Percentiles rank a stretch among this genome's conserved stretches.
These are phyloP conservation scores for Mallateleia sp. DNA, from an alignment of 2,888 invertebrate species.

Conservation along the genomic window DNA sequence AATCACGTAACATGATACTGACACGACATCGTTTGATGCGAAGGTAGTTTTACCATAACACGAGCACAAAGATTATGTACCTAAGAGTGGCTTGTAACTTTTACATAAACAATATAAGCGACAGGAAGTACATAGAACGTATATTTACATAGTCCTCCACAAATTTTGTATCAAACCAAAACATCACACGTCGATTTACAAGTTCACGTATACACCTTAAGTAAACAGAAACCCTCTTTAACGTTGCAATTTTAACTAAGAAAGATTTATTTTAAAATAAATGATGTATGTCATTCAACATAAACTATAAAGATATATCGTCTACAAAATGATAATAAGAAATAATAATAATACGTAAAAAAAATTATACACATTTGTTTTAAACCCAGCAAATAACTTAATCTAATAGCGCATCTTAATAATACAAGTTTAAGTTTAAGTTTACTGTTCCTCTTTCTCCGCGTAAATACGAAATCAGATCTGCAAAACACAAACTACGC, in stretches of 20 bases:
- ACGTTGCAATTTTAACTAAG: background rate
- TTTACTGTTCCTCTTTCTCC: too few species aligned
- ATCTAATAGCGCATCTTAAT: too few species aligned
- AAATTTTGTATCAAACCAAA: conserved; percentile 45
- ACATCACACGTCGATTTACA: conserved; percentile 48
- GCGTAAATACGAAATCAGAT: too few species aligned
- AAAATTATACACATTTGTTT: too few species aligned
- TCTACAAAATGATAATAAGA: too few species aligned
- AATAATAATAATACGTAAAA: too few species aligned
- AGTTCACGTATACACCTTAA: conserved; percentile 30
- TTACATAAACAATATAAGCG: conserved; percentile 63
- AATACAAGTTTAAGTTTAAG: too few species aligned
- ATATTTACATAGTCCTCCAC: conserved; percentile 49
- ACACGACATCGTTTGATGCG: conserved; percentile 55
- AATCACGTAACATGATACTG: conserved; percentile 54
- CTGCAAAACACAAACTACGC: background rate
- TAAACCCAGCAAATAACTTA: too few species aligned
- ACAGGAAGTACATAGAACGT: conserved; percentile 34
- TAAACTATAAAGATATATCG: too few species aligned
- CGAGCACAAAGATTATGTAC: conserved; percentile 58
- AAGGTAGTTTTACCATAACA: conserved; percentile 56
- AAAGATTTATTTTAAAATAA: conserved; percentile 1
- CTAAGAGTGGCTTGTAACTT: conserved; percentile 52
- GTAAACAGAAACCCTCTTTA: conserved; percentile 28
- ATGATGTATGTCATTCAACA: too few species aligned